Evolutionary conservation across 2,888 invertebrate genomes (phyloP), one percentile per base, ranked within the genome.

Genomic region (Tipula lateralis): DNA sequence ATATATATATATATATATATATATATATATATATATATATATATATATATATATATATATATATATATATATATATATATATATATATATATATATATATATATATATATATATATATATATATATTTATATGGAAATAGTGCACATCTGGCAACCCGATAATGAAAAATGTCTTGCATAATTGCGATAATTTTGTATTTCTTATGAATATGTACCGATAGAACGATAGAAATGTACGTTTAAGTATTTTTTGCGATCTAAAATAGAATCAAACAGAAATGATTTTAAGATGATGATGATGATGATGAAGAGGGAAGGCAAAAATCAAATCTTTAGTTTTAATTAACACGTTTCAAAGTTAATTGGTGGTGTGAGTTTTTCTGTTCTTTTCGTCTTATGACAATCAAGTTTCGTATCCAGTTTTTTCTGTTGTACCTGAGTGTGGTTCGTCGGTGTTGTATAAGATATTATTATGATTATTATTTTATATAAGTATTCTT

Each of bases 301-400:
- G 32, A 82, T 32, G 32, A 82, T 82, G 32, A 82, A 30, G 32
- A 82, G 1, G 82, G 32, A 82, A 29, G n/a, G 12, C n/a, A 82
- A 30, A 82, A 82, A 16, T 30, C n/a, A 36, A 83, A 34, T 83
- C 34, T 83, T 83, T 19, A 16, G 30, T 83, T 83, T 83, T 84
- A 84, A 84, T 84, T 84, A 84, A 84, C 84, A 84, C 84, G 84
- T 84, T 84, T 84, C 84, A 39, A 39, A 84, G 84, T 44, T 84
- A 84, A 84, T 84, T 84, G 84, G 84, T 84, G 44, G 84, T 84
- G 84, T 84, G 44, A 84, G 84, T 36, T 44, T 36, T 84, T 39
- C 24, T 29, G 24, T 24, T 44, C 29, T 29, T 84, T 16, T 84
- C 32, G 24, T 84, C 29, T 29, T 83, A 83, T 32, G 82, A 83